Evolutionary conservation across 2,797 vertebrate species (phyloP).

Genomic region (Chanos chanos): DNA sequence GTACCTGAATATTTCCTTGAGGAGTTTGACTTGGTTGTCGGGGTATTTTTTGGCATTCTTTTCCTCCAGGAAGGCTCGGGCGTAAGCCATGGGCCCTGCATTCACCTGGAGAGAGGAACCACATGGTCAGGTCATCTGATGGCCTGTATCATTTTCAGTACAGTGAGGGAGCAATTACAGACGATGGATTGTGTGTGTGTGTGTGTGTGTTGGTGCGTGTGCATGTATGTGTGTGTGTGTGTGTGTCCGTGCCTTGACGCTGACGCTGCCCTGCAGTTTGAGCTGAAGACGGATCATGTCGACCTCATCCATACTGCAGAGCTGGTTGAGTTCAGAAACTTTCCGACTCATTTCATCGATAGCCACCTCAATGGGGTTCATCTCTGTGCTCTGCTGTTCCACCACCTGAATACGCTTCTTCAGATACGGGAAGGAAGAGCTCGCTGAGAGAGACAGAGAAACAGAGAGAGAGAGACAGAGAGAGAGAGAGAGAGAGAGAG

Average conservation of each 20-base stretch:
- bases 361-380: slow-evolving; percentile 96
- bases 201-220: not conserved
- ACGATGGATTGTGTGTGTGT: not conserved
- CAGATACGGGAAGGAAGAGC: slow-evolving; percentile 91
- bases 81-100: slow-evolving; percentile 97
- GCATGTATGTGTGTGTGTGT: not conserved
- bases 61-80: slow-evolving; percentile 94
- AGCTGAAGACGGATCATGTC: slow-evolving; percentile 98
- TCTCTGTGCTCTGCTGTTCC: slow-evolving; percentile 90
- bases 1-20: slow-evolving; percentile 99
- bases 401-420: slow-evolving; percentile 97
- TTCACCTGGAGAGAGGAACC: slow-evolving; percentile 78
- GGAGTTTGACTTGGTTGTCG: slow-evolving; percentile 95
- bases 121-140: not conserved
- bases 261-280: slow-evolving; percentile 96
- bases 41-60: slow-evolving; percentile 97
- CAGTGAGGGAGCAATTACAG: not conserved
- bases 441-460: slow-evolving; percentile 67
- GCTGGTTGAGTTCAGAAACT: slow-evolving; percentile 93
- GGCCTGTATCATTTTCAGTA: not conserved
- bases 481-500: not conserved
- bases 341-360: slow-evolving; percentile 98
- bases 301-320: slow-evolving; percentile 92
- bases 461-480: not conserved
- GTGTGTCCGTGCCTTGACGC: slow-evolving; percentile 82